Evolutionary conservation across 2,888 invertebrate genomes (phyloP).

Genomic region (Agonum fuliginosum): DNA sequence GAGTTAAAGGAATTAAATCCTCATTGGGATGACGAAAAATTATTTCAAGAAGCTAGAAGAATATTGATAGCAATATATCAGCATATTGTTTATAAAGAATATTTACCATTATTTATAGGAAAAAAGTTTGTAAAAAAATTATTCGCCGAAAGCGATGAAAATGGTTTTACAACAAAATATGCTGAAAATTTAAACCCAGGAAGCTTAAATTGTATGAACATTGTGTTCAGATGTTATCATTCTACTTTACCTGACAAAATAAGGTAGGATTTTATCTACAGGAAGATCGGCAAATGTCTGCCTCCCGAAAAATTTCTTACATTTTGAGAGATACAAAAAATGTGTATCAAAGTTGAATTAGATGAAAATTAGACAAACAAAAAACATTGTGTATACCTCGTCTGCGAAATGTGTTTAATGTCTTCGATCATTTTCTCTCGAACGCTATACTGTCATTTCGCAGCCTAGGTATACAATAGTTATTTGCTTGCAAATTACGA

Average conservation of each 20-base stretch:
- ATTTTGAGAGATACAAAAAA: no score
- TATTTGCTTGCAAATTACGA: no score
- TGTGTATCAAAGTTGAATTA: no score
- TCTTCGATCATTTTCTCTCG: no score
- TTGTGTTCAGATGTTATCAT: constrained; percentile 44
- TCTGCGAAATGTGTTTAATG: no score
- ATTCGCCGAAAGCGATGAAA: constrained; percentile 15
- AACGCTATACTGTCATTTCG: no score
- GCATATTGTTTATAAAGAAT: constrained; percentile 68
- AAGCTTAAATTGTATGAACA: constrained; percentile 43
- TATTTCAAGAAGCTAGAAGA: constrained; percentile 67
- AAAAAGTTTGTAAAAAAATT: constrained; percentile 31
- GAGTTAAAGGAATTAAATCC: constrained; percentile 68
- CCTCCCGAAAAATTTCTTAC: no score
- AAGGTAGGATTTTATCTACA: no score
- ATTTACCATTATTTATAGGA: constrained; percentile 64
- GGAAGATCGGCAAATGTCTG: no score
- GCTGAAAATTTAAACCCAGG: constrained; percentile 36
- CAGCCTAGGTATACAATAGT: no score
- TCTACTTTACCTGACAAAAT: constrained; percentile 34
- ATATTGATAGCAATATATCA: constrained; percentile 67
- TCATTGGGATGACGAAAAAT: constrained; percentile 67
- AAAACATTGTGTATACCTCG: no score
- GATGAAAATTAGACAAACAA: no score
- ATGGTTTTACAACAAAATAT: constrained; percentile 40